Percentiles rank a stretch among this genome's conserved stretches.
These are phyloP conservation scores for Ditylenchus dipsaci DNA, from an alignment of 1,140 invertebrate genomes.

Conservation along the genomic window DNA sequence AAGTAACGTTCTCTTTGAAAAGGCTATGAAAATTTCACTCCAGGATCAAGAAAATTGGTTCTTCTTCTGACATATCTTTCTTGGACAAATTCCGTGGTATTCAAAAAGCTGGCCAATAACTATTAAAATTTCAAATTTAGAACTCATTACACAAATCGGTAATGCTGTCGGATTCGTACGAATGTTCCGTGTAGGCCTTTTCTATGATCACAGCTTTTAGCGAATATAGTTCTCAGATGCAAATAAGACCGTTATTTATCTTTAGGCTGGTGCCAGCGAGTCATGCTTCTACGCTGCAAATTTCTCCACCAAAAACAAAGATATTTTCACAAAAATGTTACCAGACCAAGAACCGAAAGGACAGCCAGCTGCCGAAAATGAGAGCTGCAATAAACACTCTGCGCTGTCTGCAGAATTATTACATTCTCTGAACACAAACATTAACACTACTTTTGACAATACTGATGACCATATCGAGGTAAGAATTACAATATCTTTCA, in stretches of 20 bases:
- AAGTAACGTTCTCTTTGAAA: too few relatives aligned
- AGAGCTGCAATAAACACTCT: neutral
- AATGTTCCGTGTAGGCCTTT: conserved; percentile 68
- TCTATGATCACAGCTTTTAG: too few relatives aligned
- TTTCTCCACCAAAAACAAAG: neutral
- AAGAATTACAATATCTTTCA: conserved; percentile 16
- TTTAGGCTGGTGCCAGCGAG: conserved; percentile 77
- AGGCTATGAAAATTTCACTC: too few relatives aligned
- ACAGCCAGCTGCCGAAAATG: neutral
- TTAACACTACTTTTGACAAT: conserved; percentile 5
- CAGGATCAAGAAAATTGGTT: neutral
- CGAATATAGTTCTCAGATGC: too few relatives aligned
- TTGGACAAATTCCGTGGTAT: conserved; percentile 86
- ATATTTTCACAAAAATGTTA: neutral
- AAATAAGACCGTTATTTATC: too few relatives aligned
- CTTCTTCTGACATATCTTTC: conserved; percentile 70
- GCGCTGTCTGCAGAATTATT: neutral
- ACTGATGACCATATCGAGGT: conserved; percentile 86
- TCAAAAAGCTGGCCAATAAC: too few relatives aligned
- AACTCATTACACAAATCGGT: conserved; percentile 62
- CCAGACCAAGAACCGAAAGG: conserved; percentile 8
- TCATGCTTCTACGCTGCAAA: conserved; percentile 76
- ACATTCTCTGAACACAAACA: neutral
- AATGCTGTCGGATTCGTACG: conserved; percentile 94
- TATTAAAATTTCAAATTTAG: neutral